phyloP scores from a whole-genome alignment of 2,888 invertebrate genomes.

The Melanargia galathea region DNA sequence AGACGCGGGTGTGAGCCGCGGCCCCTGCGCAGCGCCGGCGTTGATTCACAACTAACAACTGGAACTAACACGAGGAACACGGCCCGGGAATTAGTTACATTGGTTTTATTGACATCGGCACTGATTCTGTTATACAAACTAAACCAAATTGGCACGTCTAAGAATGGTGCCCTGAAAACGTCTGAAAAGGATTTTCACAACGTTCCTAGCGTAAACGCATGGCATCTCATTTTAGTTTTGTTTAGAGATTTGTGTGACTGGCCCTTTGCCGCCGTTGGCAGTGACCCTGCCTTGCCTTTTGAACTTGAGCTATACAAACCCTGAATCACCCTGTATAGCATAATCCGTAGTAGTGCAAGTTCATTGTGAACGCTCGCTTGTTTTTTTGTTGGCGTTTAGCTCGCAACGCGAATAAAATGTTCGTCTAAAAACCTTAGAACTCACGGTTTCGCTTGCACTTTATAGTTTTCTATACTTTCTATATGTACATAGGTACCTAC shows the following conservation, averaged over 20 bases:
- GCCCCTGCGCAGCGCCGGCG: not conserved
- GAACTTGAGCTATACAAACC: not conserved
- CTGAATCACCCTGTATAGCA: constrained; percentile 50
- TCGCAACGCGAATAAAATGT: constrained; percentile 56
- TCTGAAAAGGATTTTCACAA: too few relatives aligned
- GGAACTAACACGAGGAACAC: not conserved
- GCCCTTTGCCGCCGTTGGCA: too few relatives aligned
- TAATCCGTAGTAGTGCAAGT: constrained; percentile 55
- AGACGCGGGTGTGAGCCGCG: not conserved
- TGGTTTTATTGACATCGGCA: constrained; percentile 5
- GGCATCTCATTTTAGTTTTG: too few relatives aligned
- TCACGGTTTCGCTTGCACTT: constrained; percentile 66
- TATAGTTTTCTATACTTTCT: constrained; percentile 56
- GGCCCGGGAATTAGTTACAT: not conserved
- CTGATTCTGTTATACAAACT: too few relatives aligned
- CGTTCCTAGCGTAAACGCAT: too few relatives aligned
- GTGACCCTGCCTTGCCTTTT: too few relatives aligned
- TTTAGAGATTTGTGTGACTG: too few relatives aligned
- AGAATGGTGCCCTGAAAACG: too few relatives aligned
- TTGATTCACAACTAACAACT: constrained; percentile 19
- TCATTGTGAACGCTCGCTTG: constrained; percentile 60
- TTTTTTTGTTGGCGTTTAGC: constrained; percentile 64
- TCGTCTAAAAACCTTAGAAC: constrained; percentile 58
- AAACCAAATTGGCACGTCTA: too few relatives aligned
- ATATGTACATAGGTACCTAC: constrained; percentile 20